Evolutionary conservation across 2,888 invertebrate genomes (phyloP).

Genomic region (Cabera pusaria): DNA sequence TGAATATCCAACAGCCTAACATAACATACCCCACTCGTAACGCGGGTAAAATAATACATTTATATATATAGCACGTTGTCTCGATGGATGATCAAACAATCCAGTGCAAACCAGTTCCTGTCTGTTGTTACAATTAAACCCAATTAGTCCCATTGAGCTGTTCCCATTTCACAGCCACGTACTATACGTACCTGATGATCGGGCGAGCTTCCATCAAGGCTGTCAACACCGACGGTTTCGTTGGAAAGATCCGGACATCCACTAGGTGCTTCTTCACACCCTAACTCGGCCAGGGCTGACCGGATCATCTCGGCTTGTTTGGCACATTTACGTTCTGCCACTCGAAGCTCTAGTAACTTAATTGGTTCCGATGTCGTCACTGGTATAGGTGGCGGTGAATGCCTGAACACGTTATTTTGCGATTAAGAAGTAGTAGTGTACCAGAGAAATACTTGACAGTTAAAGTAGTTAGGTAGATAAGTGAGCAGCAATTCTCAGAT

Average conservation of each 20-base stretch:
- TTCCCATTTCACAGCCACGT: slow-evolving; percentile 1
- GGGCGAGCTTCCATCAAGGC: slow-evolving; percentile 85
- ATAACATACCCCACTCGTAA: too few species aligned
- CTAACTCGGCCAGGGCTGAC: slow-evolving; percentile 92
- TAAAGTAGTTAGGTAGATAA: too few species aligned
- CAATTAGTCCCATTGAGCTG: slow-evolving; percentile 17
- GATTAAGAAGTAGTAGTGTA: too few species aligned
- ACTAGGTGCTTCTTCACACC: slow-evolving; percentile 93
- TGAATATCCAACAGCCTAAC: too few species aligned
- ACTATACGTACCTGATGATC: slow-evolving; percentile 84
- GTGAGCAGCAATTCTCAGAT: too few species aligned
- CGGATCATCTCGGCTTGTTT: slow-evolving; percentile 93
- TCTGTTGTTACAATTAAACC: slow-evolving; percentile 8
- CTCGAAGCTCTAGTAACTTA: slow-evolving; percentile 91
- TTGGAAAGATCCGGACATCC: slow-evolving; percentile 92
- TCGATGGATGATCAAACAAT: too few species aligned
- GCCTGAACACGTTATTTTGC: slow-evolving; percentile 46
- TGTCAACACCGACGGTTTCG: slow-evolving; percentile 86
- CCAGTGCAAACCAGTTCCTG: too few species aligned
- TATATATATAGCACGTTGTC: too few species aligned
- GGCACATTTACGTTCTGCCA: slow-evolving; percentile 92
- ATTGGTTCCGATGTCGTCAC: slow-evolving; percentile 82
- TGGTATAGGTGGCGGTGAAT: slow-evolving; percentile 76
- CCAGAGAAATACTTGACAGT: too few species aligned
- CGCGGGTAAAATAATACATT: too few species aligned